These are phyloP conservation scores for Parotia lawesii DNA, from an alignment of 2,113 vertebrate species.

Conservation along the genomic window DNA sequence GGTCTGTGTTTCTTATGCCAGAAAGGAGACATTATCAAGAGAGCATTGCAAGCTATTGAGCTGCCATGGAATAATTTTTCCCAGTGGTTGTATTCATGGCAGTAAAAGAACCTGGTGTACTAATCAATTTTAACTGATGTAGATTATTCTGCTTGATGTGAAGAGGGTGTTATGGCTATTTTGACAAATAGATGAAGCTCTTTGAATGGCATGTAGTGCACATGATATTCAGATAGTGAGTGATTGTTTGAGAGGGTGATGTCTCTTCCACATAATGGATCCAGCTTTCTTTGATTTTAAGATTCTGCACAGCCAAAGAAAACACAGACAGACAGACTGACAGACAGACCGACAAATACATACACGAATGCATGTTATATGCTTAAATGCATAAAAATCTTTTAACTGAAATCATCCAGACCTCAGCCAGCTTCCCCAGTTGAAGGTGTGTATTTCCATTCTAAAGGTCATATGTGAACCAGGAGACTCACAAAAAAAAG, in stretches of 20 bases:
- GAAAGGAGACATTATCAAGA: neutral
- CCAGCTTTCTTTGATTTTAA: neutral
- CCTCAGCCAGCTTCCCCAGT: neutral
- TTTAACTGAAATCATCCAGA: neutral
- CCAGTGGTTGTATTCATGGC: neutral
- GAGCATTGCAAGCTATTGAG: neutral
- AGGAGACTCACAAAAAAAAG: neutral
- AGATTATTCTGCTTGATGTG: neutral
- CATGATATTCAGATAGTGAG: neutral
- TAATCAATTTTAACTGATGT: neutral
- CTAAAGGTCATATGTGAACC: neutral
- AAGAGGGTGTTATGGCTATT: neutral
- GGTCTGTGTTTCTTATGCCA: neutral
- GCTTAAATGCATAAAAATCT: neutral
- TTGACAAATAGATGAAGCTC: neutral
- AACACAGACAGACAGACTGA: neutral
- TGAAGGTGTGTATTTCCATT: neutral
- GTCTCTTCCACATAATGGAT: neutral
- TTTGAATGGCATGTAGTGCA: neutral
- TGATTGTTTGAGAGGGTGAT: rapidly evolving
- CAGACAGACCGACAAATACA: neutral
- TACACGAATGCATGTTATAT: neutral
- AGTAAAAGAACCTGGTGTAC: neutral
- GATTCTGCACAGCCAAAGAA: neutral
- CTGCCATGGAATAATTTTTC: neutral